Percentiles rank a stretch among this genome's conserved stretches.
These are phyloP conservation scores for Monarcha castaneiventris DNA, from an alignment of 2,113 vertebrate species.

Conservation along the genomic window DNA sequence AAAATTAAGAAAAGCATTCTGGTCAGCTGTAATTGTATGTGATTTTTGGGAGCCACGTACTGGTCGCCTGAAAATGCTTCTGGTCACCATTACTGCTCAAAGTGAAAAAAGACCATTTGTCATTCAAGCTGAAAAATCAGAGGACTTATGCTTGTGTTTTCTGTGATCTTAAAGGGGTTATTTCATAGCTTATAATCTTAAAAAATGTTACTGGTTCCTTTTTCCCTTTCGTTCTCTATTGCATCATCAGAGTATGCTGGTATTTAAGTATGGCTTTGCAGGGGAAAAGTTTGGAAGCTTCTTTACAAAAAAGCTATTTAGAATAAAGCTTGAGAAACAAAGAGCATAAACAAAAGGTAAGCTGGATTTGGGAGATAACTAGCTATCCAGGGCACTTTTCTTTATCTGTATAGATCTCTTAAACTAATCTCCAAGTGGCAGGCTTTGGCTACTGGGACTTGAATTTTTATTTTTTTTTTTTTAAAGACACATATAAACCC, in stretches of 20 bases:
- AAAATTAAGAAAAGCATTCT: not conserved
- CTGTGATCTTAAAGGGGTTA: not conserved
- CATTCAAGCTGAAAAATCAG: not conserved
- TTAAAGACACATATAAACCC: not conserved
- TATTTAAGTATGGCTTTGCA: not conserved
- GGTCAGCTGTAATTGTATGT: not conserved
- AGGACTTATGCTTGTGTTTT: not conserved
- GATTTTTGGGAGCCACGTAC: not conserved
- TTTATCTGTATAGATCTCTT: not conserved
- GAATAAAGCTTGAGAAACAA: slow-evolving; percentile 9
- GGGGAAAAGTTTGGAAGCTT: not conserved
- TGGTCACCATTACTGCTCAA: not conserved
- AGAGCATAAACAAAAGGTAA: slow-evolving; percentile 4
- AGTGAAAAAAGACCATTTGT: not conserved
- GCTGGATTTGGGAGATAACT: slow-evolving; percentile 22
- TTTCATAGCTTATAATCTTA: not conserved
- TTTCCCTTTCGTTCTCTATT: not conserved
- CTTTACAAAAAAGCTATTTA: not conserved
- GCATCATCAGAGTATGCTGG: not conserved
- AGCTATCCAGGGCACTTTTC: not conserved
- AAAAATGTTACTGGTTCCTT: not conserved
- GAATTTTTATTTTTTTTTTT: not conserved
- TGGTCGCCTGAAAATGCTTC: not conserved
- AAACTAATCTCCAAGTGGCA: slow-evolving; percentile 29
- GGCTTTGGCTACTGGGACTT: not conserved